Percentiles rank a stretch among this genome's conserved stretches.
Conservation (phyloP, 2,113 vertebrate genomes). For the Hydrolagus affinis region DNA sequence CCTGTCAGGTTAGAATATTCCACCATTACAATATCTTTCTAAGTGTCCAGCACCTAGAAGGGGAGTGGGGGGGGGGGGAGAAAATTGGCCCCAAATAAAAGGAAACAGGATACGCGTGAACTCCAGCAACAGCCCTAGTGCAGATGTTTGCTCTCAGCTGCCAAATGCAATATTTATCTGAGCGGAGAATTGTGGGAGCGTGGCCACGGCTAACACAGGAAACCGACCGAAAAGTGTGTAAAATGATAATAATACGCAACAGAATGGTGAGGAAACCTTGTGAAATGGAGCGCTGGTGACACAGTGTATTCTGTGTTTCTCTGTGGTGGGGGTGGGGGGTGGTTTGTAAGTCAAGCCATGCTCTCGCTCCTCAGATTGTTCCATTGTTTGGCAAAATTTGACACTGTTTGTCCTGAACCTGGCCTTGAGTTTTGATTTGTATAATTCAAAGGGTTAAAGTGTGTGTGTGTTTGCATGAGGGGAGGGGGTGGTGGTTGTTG, state of each 20-base stretch:
- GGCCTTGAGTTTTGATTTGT: not conserved
- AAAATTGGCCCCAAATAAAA: not conserved
- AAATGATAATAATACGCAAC: not conserved
- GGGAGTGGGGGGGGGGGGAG: no score
- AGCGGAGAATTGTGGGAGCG: slow-evolving; percentile 10
- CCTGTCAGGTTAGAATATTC: no score
- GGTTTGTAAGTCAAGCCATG: not conserved
- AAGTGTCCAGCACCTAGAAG: no score
- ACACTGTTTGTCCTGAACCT: not conserved
- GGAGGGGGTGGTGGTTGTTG: no score
- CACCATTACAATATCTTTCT: no score
- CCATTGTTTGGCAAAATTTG: not conserved
- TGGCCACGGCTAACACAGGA: not conserved
- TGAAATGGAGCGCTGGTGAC: not conserved
- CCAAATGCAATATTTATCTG: slow-evolving; percentile 15
- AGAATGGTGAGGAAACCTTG: not conserved
- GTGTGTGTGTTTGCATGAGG: not conserved
- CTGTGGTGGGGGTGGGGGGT: no score
- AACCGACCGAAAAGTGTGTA: not conserved
- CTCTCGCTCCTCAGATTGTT: not conserved
- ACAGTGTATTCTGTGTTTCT: not conserved
- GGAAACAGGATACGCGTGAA: not conserved
- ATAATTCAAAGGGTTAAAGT: not conserved
- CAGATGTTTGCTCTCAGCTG: slow-evolving; percentile 15
- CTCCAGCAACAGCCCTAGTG: not conserved